phyloP scores from a whole-genome alignment of 2,888 invertebrate genomes.

The Boloria euphrosyne region DNA sequence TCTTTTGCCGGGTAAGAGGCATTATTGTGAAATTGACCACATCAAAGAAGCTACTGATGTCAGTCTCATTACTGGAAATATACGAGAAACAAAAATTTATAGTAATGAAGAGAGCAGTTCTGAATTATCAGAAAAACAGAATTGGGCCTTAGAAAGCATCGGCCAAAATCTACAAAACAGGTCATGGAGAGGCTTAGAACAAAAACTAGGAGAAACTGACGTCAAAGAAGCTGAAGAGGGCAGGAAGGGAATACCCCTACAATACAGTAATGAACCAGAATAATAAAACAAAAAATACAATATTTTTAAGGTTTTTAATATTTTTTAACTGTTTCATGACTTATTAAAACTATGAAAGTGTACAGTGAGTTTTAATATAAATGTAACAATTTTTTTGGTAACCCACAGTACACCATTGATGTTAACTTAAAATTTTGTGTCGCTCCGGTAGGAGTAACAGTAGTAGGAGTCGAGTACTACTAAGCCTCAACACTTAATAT shows the following conservation, averaged over 20 bases:
- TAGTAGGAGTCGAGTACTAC: no score
- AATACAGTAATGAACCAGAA: slow-evolving; percentile 84
- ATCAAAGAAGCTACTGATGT: slow-evolving; percentile 82
- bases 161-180: slow-evolving; percentile 86
- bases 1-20: slow-evolving; percentile 84
- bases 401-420: no score
- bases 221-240: slow-evolving; percentile 87
- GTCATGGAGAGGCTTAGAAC: slow-evolving; percentile 94
- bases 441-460: no score
- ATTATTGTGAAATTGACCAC: slow-evolving; percentile 73
- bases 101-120: slow-evolving; percentile 57
- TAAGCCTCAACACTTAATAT: no score
- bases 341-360: slow-evolving; percentile 29
- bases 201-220: slow-evolving; percentile 87
- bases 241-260: slow-evolving; percentile 88
- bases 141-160: slow-evolving; percentile 79
- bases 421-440: no score
- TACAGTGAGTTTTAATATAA: slow-evolving; percentile 9
- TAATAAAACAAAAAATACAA: slow-evolving; percentile 42
- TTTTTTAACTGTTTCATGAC: slow-evolving; percentile 10
- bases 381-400: no score
- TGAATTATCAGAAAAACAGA: slow-evolving; percentile 73
- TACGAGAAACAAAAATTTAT: slow-evolving; percentile 78
- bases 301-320: slow-evolving; percentile 34
- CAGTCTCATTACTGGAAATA: slow-evolving; percentile 88